Evolutionary conservation across 2,113 vertebrate genomes (phyloP).

Genomic region (Leptobrachium leishanense): DNA sequence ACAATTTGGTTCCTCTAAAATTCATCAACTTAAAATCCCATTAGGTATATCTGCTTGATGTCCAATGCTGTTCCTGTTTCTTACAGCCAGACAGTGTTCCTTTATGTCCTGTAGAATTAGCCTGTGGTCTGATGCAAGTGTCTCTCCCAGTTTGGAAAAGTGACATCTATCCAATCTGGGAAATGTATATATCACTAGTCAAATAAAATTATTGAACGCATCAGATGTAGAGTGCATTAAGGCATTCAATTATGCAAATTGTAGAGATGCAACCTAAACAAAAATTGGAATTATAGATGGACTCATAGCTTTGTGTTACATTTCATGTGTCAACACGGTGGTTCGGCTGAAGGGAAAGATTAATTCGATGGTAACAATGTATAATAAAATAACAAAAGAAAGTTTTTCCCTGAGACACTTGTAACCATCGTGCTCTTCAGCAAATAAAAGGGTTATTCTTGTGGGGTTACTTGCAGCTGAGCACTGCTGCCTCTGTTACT

Average conservation of each 20-base stretch:
- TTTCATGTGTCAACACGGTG: slow-evolving; percentile 20
- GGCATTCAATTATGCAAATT: slow-evolving; percentile 35
- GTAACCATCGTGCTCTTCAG: too few species aligned
- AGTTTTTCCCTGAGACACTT: too few species aligned
- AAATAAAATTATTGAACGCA: slow-evolving; percentile 30
- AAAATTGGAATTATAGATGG: slow-evolving; percentile 27
- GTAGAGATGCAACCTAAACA: slow-evolving; percentile 33
- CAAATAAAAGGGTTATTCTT: too few species aligned
- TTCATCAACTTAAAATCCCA: slow-evolving; percentile 7
- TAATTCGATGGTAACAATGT: neutral
- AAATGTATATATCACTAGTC: slow-evolving; percentile 13
- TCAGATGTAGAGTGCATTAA: slow-evolving; percentile 18
- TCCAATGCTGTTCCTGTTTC: neutral
- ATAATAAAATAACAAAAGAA: neutral
- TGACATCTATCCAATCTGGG: slow-evolving; percentile 30
- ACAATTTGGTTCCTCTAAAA: neutral
- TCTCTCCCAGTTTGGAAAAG: slow-evolving; percentile 20
- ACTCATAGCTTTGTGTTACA: neutral
- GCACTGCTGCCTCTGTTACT: too few species aligned
- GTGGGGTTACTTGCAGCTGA: too few species aligned
- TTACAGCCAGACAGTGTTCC: neutral
- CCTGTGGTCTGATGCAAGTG: neutral
- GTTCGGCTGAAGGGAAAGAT: neutral
- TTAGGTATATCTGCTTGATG: neutral
- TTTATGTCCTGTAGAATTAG: slow-evolving; percentile 15